These are phyloP conservation scores for Xestia rhomboidea DNA, from an alignment of 2,888 invertebrate genomes.

Conservation along the genomic window DNA sequence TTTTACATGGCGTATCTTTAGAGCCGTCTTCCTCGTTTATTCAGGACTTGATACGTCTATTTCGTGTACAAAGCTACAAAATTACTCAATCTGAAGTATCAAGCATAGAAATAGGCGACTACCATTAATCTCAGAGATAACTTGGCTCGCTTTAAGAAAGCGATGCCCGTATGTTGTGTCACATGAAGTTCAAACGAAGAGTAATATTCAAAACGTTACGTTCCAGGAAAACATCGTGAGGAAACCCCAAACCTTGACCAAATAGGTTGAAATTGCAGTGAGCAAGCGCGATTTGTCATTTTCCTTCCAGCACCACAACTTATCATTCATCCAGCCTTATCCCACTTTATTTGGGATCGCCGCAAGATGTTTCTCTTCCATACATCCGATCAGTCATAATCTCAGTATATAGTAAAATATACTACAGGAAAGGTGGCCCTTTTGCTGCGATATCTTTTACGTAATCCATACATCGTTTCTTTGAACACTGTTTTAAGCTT, in stretches of 20 bases:
- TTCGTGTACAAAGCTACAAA: background rate
- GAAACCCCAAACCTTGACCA: slow-evolving; percentile 6
- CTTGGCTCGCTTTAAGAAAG: background rate
- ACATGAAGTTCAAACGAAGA: background rate
- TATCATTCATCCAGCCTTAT: background rate
- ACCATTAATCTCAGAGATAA: background rate
- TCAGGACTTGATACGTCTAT: background rate
- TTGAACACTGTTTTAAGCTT: too few species aligned
- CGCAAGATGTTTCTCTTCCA: background rate
- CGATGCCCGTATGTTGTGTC: background rate
- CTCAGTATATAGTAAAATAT: background rate
- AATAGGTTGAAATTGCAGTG: slow-evolving; percentile 1
- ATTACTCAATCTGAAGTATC: background rate
- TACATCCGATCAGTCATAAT: background rate
- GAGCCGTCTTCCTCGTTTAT: background rate
- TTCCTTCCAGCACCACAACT: background rate
- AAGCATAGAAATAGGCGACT: slow-evolving; percentile 13
- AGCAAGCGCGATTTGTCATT: background rate
- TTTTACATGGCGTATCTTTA: background rate
- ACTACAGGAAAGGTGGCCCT: background rate
- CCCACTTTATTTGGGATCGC: background rate
- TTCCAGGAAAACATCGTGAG: slow-evolving; percentile 11
- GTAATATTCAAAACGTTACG: background rate
- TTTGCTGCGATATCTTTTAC: background rate
- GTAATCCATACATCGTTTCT: too few species aligned